Percentiles rank a stretch among this genome's conserved stretches.
phyloP scores from a whole-genome alignment of 2,113 vertebrate species.

The Apteryx owenii region DNA sequence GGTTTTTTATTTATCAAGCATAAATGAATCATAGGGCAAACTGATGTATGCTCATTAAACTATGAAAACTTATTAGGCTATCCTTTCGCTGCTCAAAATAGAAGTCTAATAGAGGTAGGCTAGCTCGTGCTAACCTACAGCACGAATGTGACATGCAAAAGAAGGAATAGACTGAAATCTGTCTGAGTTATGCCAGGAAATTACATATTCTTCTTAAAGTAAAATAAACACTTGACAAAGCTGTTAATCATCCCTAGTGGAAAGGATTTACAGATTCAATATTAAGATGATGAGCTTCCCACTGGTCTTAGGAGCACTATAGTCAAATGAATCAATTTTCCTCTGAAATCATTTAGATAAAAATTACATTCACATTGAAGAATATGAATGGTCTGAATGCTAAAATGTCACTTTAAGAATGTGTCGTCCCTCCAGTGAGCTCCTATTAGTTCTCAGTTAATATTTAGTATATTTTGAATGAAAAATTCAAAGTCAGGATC shows the following conservation, averaged over 20 bases:
- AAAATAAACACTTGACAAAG: constrained; percentile 85
- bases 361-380: constrained; percentile 76
- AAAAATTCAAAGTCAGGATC: constrained; percentile 24
- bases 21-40: constrained; percentile 76
- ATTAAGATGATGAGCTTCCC: constrained; percentile 82
- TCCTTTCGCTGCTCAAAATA: constrained; percentile 67
- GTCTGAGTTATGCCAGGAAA: constrained; percentile 76
- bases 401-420: constrained; percentile 78
- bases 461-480: constrained; percentile 68
- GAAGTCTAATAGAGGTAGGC: constrained; percentile 75
- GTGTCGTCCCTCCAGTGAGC: constrained; percentile 41
- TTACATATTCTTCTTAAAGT: constrained; percentile 83
- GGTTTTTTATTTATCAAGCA: constrained; percentile 73
- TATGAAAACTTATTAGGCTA: constrained; percentile 74
- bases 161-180: constrained; percentile 69
- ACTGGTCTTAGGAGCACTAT: constrained; percentile 79
- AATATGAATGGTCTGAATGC: constrained; percentile 76
- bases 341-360: constrained; percentile 80
- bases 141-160: constrained; percentile 57
- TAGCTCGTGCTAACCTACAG: constrained; percentile 71
- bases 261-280: constrained; percentile 84
- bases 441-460: constrained; percentile 63
- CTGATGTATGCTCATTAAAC: constrained; percentile 75
- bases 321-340: constrained; percentile 83
- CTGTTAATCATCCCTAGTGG: constrained; percentile 83